Base-by-base conservation (phyloP, 2,113 vertebrate genomes). In the Gasterosteus aculeatus region DNA sequence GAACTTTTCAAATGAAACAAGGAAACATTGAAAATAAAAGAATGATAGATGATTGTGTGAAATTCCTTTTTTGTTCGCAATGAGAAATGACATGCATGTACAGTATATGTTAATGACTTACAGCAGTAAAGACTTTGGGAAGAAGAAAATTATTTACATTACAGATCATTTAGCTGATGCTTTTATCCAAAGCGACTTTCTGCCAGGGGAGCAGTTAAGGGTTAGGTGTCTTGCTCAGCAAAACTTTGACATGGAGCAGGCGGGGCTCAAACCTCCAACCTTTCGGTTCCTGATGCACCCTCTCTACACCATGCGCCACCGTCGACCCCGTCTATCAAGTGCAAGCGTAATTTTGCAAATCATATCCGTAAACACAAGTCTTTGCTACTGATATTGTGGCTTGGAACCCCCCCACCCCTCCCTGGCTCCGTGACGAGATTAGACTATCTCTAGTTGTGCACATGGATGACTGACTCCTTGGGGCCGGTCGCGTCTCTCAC, bases 391-490 rank as follows among this genome's bases (percentile, higher is more conserved):
- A 78, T 85, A 54, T 54, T 26, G 5, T 54, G 74, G 82, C 75
- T 83, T 26, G 33, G 53, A 58, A 86, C 78, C 69, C 74, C 70
- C 57, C 41, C 57, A 9, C 33, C 44, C 26, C 12, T 63, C 59
- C 58, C 62, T 14, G 77, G 71, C 84, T 87, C 87, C 82, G 81
- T 88, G 87, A 88, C 81, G 85, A 92, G 92, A 91, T 93, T 91
- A 92, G 84, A 80, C 85, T 92, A 92, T 92, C 93, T 92, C 90
- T 91, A 67, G 78, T 69, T 69, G 77, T 80, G 85, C 91, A 93
- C 89, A 92, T 87, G 91, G 89, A 87, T 89, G 90, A 85, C 82
- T 93, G 86, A 78, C 86, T 92, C 87, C 85, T 83, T 67, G 84
- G 88, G 85, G 81, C 72, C 46, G 61, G 69, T 75, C 61, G 7